phyloP scores from a whole-genome alignment of 2,113 vertebrate genomes.

The Lepisosteus osseus region DNA sequence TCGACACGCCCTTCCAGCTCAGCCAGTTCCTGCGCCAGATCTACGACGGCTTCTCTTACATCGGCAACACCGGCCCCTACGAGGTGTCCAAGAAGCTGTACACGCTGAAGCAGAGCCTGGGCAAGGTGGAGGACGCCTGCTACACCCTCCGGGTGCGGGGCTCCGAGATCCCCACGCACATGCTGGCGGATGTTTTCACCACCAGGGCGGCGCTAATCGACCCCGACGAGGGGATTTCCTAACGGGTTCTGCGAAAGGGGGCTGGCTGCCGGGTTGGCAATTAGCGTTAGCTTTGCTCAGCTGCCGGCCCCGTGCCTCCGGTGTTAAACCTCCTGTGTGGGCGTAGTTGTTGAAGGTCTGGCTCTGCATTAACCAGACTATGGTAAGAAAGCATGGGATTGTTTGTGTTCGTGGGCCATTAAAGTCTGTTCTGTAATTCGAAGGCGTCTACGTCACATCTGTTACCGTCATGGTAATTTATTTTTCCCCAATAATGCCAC shows the following conservation, averaged over 20 bases:
- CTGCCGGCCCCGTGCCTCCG: background rate
- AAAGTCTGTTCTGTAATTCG: too few species aligned
- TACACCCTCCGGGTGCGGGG: slow-evolving; percentile 87
- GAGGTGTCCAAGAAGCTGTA: slow-evolving; percentile 96
- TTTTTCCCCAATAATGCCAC: too few species aligned
- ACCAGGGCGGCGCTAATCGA: slow-evolving; percentile 80
- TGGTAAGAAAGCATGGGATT: background rate
- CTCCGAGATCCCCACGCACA: slow-evolving; percentile 94
- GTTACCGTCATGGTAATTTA: too few species aligned
- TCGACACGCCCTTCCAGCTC: slow-evolving; percentile 93
- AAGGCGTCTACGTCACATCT: too few species aligned
- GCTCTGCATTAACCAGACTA: too few species aligned
- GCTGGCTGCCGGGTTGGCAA: slow-evolving; percentile 24
- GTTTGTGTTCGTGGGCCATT: background rate
- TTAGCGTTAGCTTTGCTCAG: background rate
- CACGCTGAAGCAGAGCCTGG: slow-evolving; percentile 88
- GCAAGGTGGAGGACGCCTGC: slow-evolving; percentile 94
- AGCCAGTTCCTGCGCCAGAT: slow-evolving; percentile 90
- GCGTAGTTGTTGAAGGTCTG: background rate
- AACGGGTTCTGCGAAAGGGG: slow-evolving; percentile 34
- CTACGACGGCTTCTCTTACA: slow-evolving; percentile 91
- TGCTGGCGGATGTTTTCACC: slow-evolving; percentile 91
- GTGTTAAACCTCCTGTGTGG: background rate
- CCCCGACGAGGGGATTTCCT: slow-evolving; percentile 81
- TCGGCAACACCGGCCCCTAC: slow-evolving; percentile 93